Conservation (phyloP, 2,113 vertebrate genomes). For the Nestor notabilis region DNA sequence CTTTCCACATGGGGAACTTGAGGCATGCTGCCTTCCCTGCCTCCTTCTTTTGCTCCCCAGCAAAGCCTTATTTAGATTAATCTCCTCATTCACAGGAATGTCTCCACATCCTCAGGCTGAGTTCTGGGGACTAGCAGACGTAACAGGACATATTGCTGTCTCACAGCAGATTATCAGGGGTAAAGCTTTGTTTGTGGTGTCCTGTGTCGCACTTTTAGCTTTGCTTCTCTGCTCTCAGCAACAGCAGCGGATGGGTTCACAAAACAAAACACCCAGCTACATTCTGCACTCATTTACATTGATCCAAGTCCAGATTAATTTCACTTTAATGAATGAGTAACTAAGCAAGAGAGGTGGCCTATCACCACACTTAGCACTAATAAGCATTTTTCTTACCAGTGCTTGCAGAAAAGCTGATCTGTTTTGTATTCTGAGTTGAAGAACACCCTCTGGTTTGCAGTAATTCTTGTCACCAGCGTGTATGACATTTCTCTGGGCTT, state of each 20-base stretch:
- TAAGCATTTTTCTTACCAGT: conserved; percentile 32
- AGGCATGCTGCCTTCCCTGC: not conserved
- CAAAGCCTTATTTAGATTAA: not conserved
- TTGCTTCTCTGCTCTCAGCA: not conserved
- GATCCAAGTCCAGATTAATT: conserved; percentile 48
- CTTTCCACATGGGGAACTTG: not conserved
- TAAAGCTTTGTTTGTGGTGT: not conserved
- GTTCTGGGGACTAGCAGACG: not conserved
- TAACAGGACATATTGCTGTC: not conserved
- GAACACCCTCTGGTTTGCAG: not conserved
- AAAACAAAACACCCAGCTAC: not conserved
- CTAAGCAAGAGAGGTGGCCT: conserved; percentile 16
- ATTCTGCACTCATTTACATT: not conserved
- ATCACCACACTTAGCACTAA: not conserved
- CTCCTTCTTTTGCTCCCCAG: not conserved
- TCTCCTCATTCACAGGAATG: not conserved
- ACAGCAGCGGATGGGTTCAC: not conserved
- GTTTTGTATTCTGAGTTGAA: not conserved
- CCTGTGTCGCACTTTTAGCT: not conserved
- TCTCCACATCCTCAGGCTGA: not conserved
- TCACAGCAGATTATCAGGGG: not conserved
- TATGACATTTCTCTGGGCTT: not conserved
- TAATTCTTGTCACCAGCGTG: not conserved
- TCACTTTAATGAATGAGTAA: conserved; percentile 39
- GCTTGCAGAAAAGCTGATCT: conserved; percentile 10